Evolutionary conservation across 2,113 vertebrate species (phyloP).

Genomic region (Eudyptes chrysolophus): DNA sequence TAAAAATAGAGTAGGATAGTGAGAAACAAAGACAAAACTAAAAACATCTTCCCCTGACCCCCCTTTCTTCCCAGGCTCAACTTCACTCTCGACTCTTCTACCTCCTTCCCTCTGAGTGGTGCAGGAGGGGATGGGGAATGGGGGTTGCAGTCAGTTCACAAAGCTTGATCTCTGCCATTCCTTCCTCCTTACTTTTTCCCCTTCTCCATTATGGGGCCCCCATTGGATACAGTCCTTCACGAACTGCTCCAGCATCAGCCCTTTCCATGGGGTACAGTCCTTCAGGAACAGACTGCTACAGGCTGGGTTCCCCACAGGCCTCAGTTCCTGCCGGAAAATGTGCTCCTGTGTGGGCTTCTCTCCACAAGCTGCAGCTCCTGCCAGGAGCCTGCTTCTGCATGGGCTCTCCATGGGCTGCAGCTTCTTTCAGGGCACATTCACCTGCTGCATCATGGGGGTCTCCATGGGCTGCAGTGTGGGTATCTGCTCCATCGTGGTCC

Average conservation of each 20-base stretch:
- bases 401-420: rapidly evolving
- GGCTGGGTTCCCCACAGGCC: neutral
- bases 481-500: neutral
- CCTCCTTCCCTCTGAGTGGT: neutral
- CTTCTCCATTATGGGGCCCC: neutral
- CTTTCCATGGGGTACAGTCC: neutral
- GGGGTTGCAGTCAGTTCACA: neutral
- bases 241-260: neutral
- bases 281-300: neutral
- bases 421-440: neutral
- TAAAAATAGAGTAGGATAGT: neutral
- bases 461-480: neutral
- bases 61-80: neutral
- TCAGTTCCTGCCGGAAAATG: neutral
- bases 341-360: neutral
- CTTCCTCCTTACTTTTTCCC: neutral
- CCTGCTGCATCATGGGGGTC: too few relatives aligned
- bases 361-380: neutral
- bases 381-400: neutral
- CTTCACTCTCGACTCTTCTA: neutral
- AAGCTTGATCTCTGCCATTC: rapidly evolving
- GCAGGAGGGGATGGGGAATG: neutral
- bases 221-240: neutral
- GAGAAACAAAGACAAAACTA: neutral
- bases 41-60: rapidly evolving